A percentile compares a stretch with the other conserved stretches of the same genome.
phyloP scores from a whole-genome alignment of 2,797 vertebrate genomes.

The Hippoglossus hippoglossus region DNA sequence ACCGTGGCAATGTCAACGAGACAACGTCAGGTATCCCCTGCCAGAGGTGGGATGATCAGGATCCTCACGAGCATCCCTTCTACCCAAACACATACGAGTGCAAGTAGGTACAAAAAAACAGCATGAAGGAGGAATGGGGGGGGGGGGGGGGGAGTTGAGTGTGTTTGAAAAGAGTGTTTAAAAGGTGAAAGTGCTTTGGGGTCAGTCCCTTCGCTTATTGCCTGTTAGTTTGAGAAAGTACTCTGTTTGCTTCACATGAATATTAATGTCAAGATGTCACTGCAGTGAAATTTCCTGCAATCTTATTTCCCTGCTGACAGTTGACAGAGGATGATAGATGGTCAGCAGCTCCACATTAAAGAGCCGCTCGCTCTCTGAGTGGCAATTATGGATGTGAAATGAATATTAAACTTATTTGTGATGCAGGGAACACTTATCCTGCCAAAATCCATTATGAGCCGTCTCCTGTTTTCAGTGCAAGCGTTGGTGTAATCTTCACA shows the following conservation, averaged over 20 bases:
- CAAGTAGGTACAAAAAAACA: constrained; percentile 87
- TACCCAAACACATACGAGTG: constrained; percentile 91
- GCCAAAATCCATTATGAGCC: constrained; percentile 27
- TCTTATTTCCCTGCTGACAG: constrained; percentile 49
- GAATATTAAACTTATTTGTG: constrained; percentile 45
- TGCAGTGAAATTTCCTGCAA: constrained; percentile 21
- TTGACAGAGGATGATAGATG: constrained; percentile 64
- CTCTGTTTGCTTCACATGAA: constrained; percentile 43
- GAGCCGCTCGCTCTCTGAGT: constrained; percentile 26
- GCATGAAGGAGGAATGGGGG: not conserved
- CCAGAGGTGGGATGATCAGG: constrained; percentile 93
- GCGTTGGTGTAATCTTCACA: not conserved
- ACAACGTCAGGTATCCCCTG: constrained; percentile 91
- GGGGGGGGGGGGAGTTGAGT: not conserved
- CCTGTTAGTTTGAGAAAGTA: constrained; percentile 9
- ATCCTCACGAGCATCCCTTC: constrained; percentile 91
- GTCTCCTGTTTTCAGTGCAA: constrained; percentile 8
- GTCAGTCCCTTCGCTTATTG: not conserved
- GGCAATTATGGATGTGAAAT: constrained; percentile 36
- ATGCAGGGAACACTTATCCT: constrained; percentile 35
- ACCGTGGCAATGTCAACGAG: constrained; percentile 89
- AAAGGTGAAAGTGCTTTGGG: constrained; percentile 3
- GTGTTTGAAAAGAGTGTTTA: not conserved
- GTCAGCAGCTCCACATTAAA: constrained; percentile 40
- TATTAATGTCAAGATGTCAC: constrained; percentile 50